phyloP scores from a whole-genome alignment of 2,113 vertebrate genomes.

The Thalassarche chlororhynchos region DNA sequence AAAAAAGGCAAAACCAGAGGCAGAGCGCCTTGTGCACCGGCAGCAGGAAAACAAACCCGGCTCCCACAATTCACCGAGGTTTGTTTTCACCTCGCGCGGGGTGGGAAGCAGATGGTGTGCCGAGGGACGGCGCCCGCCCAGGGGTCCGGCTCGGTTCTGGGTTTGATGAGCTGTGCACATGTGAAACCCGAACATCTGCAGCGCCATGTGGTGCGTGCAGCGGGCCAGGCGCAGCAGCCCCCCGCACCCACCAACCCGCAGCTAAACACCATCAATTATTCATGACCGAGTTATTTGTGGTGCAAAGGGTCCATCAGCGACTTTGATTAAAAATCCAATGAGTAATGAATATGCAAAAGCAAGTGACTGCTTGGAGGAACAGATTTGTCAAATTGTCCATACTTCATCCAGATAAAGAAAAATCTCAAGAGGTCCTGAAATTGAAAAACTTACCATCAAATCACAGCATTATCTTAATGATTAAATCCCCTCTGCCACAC shows the following conservation, averaged over 20 bases:
- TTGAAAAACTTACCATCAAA: conserved; percentile 74
- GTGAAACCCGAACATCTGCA: conserved; percentile 89
- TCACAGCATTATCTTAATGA: conserved; percentile 79
- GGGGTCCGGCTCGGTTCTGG: conserved; percentile 70
- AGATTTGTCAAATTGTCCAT: conserved; percentile 88
- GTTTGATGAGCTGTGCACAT: conserved; percentile 86
- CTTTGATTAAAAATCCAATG: conserved; percentile 89
- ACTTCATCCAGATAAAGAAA: conserved; percentile 83
- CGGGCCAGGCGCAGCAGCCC: conserved; percentile 76
- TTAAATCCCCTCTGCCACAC: conserved; percentile 67
- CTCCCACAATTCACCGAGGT: conserved; percentile 73
- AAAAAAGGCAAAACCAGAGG: not conserved
- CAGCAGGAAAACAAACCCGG: not conserved
- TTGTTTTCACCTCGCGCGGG: conserved; percentile 35
- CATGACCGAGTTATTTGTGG: conserved; percentile 72
- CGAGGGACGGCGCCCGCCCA: conserved; percentile 67
- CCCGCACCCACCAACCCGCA: conserved; percentile 66
- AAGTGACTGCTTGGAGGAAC: conserved; percentile 70
- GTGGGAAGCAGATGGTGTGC: conserved; percentile 82
- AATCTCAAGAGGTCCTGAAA: conserved; percentile 81
- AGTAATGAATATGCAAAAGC: conserved; percentile 88
- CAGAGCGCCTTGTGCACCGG: not conserved
- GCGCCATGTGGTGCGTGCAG: conserved; percentile 83
- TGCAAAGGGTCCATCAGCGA: conserved; percentile 73
- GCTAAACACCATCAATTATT: conserved; percentile 83